These are phyloP conservation scores for Glandiceps talaboti DNA, from an alignment of 53 echinoderm and acorn worm genomes.

Conservation along the genomic window DNA sequence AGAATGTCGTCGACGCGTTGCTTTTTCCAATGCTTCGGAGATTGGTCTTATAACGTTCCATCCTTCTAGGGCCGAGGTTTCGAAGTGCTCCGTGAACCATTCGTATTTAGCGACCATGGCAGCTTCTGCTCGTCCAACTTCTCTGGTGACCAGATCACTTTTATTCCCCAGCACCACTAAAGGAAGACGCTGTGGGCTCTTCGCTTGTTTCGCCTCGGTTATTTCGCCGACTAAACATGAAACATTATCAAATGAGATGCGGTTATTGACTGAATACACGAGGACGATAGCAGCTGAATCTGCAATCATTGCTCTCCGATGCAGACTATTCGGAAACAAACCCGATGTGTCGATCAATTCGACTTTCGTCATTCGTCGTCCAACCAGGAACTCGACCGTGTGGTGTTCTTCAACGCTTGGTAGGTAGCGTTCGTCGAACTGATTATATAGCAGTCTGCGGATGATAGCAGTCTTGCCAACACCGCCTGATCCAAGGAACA, in stretches of 20 bases:
- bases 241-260: neutral
- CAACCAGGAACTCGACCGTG: neutral
- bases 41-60: neutral
- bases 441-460: neutral
- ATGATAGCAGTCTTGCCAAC: neutral
- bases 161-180: neutral
- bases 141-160: neutral
- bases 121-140: neutral
- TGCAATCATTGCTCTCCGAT: neutral
- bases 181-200: neutral
- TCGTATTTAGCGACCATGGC: neutral
- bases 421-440: neutral
- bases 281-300: neutral
- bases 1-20: no score
- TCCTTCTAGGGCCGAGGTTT: neutral
- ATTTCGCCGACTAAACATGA: neutral
- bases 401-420: neutral
- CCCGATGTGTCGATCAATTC: neutral
- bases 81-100: neutral
- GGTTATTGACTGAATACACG: neutral
- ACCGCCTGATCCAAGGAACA: neutral
- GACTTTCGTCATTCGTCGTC: neutral
- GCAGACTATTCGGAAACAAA: neutral
- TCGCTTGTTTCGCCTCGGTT: neutral
- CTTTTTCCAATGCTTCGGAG: neutral